Evolutionary conservation across 1,140 invertebrate species (phyloP), one percentile per base, ranked within the genome.

Genomic region (Aphis gossypii): DNA sequence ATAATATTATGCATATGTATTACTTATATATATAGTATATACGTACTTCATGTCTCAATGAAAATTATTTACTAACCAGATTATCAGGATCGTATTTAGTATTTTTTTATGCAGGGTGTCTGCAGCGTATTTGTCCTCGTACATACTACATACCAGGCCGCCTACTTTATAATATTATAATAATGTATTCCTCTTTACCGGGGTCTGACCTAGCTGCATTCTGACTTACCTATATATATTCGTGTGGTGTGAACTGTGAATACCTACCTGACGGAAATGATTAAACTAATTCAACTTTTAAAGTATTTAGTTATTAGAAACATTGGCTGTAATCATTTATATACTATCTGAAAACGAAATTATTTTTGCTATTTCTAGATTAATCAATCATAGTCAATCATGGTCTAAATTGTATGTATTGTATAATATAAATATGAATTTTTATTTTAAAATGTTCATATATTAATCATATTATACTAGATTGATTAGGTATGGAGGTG

Each of bases 41-140:
- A 68, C 3, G 30, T 68, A 35, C 14, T 76, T 35, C n/a, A 6
- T 76, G 60, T 76, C n/a, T n/a, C 60, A 76, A 76, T 76, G 60
- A 76, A 76, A 76, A n/a, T 76, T n/a, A 76, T n/a, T 76, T n/a
- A n/a, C 60, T n/a, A 76, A 76, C 60, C 60, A n/a, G 30, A 76
- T 76, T 76, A 76, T 76, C 60, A 20, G 60, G 60, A 35, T 76
- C 11, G 30, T 76, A 76, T n/a, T 68, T n/a, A 68, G 30, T 35
- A 76, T 76, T 76, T 76, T 76, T 76, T 68, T 60, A 23, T 60
- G 4, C n/a, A 76, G 30, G 30, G 30, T 68, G 30, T n/a, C 60
- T 76, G 60, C 60, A 76, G 14, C 14, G 14, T 76, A 30, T n/a
- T 35, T 1, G 30, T 76, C 14, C 60, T 76, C 14, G 14, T 76